phyloP scores from a whole-genome alignment of 1,140 invertebrate species.

The Bombus soroeensis region DNA sequence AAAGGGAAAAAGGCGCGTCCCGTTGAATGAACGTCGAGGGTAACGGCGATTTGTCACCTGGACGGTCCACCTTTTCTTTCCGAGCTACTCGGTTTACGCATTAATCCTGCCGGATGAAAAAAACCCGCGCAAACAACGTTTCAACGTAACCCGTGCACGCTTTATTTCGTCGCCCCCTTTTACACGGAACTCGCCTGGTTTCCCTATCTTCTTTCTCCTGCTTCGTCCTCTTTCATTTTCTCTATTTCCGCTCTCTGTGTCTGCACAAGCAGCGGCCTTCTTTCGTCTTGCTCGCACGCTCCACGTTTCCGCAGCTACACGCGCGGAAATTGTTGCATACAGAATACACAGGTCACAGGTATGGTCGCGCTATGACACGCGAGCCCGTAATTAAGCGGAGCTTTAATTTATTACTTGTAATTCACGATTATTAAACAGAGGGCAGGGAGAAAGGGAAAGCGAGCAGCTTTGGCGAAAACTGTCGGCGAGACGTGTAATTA shows the following conservation, averaged over 20 bases:
- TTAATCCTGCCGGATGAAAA: constrained; percentile 63
- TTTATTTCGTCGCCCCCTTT: constrained; percentile 32
- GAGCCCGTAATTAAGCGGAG: constrained; percentile 48
- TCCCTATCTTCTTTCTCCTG: too few relatives aligned
- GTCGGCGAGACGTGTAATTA: constrained; percentile 43
- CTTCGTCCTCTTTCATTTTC: too few relatives aligned
- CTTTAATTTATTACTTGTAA: constrained; percentile 44
- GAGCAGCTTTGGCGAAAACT: neutral
- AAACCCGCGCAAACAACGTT: constrained; percentile 57
- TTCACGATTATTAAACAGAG: constrained; percentile 43
- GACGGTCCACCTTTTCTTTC: constrained; percentile 55
- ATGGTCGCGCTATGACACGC: constrained; percentile 37
- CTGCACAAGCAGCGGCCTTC: too few relatives aligned
- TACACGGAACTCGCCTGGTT: neutral
- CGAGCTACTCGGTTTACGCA: constrained; percentile 60
- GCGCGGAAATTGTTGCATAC: constrained; percentile 42
- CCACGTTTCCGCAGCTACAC: neutral
- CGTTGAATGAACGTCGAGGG: constrained; percentile 53
- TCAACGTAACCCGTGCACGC: constrained; percentile 40
- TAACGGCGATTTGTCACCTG: constrained; percentile 58
- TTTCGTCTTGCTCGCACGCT: neutral
- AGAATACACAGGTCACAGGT: neutral
- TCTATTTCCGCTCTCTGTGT: neutral
- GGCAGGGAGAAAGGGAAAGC: constrained; percentile 13
- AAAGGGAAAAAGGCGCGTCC: constrained; percentile 23